phyloP scores from a whole-genome alignment of 2,113 vertebrate species.

The Caretta caretta region DNA sequence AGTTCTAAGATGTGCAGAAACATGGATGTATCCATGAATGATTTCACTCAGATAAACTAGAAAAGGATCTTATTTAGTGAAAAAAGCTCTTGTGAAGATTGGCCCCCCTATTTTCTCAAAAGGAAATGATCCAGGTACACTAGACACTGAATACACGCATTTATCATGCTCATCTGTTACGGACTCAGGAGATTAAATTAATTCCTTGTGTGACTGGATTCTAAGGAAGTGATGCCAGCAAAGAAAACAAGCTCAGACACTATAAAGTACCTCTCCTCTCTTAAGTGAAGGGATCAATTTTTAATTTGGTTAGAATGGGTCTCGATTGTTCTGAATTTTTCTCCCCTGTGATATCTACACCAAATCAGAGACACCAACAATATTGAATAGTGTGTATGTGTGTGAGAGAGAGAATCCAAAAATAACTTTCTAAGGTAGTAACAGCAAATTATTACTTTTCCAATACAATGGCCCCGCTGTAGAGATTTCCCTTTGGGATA shows the following conservation, averaged over 20 bases:
- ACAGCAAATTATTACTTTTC: conserved; percentile 9
- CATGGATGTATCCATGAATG: background rate
- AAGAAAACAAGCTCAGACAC: background rate
- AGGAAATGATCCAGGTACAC: background rate
- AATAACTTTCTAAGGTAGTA: background rate
- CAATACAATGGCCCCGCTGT: conserved; percentile 53
- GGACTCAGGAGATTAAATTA: background rate
- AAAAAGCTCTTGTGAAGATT: background rate
- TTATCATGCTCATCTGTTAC: fast-evolving
- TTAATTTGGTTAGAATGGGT: background rate
- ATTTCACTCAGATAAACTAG: background rate
- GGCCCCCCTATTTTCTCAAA: background rate
- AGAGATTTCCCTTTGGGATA: conserved; percentile 52
- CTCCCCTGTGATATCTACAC: background rate
- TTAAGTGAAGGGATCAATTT: background rate
- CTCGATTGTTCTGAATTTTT: background rate
- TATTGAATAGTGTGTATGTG: background rate
- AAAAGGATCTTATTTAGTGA: background rate
- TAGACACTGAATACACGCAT: background rate
- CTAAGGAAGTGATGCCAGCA: background rate
- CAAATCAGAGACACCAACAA: background rate
- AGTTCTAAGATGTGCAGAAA: conserved; percentile 9
- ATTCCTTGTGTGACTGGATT: conserved; percentile 11
- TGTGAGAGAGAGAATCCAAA: background rate
- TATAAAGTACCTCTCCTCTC: background rate